Evolutionary conservation across 37 sponge, comb jelly and placozoan genomes (phyloP), one percentile per base, ranked within the genome.

Genomic region (Beroe forskalii): DNA sequence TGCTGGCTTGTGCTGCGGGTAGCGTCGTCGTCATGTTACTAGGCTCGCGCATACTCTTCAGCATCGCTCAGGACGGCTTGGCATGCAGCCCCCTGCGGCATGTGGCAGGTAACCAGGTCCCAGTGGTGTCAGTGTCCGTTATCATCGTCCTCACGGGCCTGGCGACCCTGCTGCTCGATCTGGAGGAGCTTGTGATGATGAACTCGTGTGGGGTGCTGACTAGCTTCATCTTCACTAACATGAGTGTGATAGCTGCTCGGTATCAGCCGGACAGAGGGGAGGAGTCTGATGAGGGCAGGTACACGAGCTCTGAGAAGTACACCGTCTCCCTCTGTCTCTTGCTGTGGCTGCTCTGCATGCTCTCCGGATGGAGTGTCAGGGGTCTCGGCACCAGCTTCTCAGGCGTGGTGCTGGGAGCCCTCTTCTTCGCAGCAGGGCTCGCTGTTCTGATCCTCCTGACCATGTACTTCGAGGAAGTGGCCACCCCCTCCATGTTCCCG

Each of bases 171-270:
- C 75, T 72, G 9, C 75, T 72, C 2, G 75, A 72, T 39, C 31
- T 72, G 19, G 75, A 72, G 75, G 75, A 72, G 38, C 75, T 72
- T 3, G 75, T 72, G 39, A 72, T 72, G 75, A 72, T 72, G 75
- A 72, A 72, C 40, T 38, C 40, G 4, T 36, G 75, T 8, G 75
- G 75, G 33, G 4, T 32, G 35, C 40, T 72, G 39, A 72, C 35
- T 12, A 36, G 75, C 22, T 72, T 72, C 40, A 36, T 36, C 35
- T 20, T 72, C 32, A 72, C 75, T 30, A 72, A 72, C 20, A 33
- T 72, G 3, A 36, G 75, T 72, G 75, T 72, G 38, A 72, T 72
- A 12, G 75, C 35, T 3, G 75, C 39, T 8, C 23, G 75, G 75
- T 72, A 72, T 32, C 75, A 72, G 75, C 40, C 40, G 19, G 32